phyloP scores from a whole-genome alignment of 2,888 invertebrate genomes.

The Steinernema carpocapsae region DNA sequence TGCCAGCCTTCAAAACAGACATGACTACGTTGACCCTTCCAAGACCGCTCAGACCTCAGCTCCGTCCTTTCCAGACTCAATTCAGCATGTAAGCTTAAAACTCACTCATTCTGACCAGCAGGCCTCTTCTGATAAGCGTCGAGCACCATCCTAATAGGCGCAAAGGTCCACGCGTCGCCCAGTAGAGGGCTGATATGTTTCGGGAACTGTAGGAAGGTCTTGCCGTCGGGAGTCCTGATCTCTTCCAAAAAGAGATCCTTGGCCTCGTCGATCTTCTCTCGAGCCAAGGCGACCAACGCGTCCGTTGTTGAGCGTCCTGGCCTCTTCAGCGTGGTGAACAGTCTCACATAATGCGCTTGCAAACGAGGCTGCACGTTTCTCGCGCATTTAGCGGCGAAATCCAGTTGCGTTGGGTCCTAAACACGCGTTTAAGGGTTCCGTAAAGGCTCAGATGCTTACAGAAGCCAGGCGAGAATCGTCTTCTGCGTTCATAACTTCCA shows the following conservation, averaged over 20 bases:
- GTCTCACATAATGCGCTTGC: constrained; percentile 53
- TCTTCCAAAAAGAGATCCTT: constrained; percentile 62
- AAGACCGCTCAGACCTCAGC: no score
- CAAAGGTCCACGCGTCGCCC: constrained; percentile 61
- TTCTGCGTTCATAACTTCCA: constrained; percentile 59
- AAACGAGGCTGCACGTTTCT: constrained; percentile 54
- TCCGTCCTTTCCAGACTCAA: no score
- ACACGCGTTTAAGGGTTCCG: constrained; percentile 26
- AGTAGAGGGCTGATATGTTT: constrained; percentile 58
- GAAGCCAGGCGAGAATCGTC: constrained; percentile 59
- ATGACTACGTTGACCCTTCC: no score
- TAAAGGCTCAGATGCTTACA: constrained; percentile 41
- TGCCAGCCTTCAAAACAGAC: no score
- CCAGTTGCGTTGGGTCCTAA: constrained; percentile 64
- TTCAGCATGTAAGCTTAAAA: no score
- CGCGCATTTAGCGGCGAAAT: constrained; percentile 59
- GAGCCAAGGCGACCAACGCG: constrained; percentile 50
- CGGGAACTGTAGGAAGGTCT: constrained; percentile 50
- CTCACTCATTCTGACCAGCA: background rate
- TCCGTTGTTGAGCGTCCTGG: constrained; percentile 35
- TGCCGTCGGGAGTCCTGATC: constrained; percentile 44
- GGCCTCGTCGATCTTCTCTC: constrained; percentile 56
- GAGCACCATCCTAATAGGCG: constrained; percentile 56
- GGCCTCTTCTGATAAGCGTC: constrained; percentile 51
- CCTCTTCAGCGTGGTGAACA: constrained; percentile 59